Evolutionary conservation across 2,888 invertebrate genomes (phyloP).

Genomic region (Taenaris catops): DNA sequence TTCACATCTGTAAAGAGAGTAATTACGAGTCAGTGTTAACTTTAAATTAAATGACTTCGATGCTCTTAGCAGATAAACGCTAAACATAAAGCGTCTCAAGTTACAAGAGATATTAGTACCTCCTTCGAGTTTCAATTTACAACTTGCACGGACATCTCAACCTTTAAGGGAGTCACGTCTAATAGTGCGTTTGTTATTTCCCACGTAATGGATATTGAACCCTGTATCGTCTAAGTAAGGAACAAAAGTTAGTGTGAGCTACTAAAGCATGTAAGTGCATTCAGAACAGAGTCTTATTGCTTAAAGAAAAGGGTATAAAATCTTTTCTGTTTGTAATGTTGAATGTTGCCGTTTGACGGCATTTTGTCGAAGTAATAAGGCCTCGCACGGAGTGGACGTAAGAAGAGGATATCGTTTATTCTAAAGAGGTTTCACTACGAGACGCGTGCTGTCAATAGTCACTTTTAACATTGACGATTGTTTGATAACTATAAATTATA

Average conservation of each 20-base stretch:
- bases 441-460: constrained; percentile 49
- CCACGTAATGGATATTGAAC: constrained; percentile 29
- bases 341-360: constrained; percentile 64
- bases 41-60: constrained; percentile 17
- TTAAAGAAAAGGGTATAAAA: constrained; percentile 29
- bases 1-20: background rate
- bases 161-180: constrained; percentile 54
- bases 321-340: constrained; percentile 30
- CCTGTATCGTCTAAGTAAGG: constrained; percentile 21
- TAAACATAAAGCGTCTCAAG: constrained; percentile 19
- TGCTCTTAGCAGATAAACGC: constrained; percentile 15
- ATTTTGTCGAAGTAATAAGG: constrained; percentile 78
- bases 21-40: background rate
- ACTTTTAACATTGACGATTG: no score
- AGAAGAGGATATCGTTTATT: constrained; percentile 79
- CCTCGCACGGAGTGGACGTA: constrained; percentile 73
- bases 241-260: constrained; percentile 19
- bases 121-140: constrained; percentile 67
- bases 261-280: constrained; percentile 20
- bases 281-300: constrained; percentile 37
- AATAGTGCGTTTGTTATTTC: constrained; percentile 55
- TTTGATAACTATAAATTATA: no score
- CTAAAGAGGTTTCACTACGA: constrained; percentile 69
- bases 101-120: constrained; percentile 48
- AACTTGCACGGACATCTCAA: constrained; percentile 64